Evolutionary conservation across 2,797 vertebrate genomes (phyloP).

Genomic region (Rhinatrema bivittatum): DNA sequence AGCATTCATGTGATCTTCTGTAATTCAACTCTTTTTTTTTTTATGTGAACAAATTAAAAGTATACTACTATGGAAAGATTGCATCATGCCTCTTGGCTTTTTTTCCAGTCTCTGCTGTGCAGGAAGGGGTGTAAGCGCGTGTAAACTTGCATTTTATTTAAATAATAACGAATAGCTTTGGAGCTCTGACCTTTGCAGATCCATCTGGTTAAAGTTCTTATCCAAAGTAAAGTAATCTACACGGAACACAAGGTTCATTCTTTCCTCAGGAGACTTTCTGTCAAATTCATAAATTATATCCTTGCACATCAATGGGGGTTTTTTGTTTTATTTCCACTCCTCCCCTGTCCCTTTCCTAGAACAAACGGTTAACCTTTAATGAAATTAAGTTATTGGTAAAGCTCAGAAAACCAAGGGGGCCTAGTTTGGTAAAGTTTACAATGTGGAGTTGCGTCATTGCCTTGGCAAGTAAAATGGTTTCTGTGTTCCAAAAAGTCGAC

Average conservation of each 20-base stretch:
- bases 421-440: slow-evolving; percentile 1
- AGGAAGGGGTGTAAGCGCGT: slow-evolving; percentile 12
- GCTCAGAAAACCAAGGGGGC: slow-evolving; percentile 13
- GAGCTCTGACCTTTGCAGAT: slow-evolving; percentile 24
- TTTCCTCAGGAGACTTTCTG: slow-evolving; percentile 31
- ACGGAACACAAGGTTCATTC: slow-evolving; percentile 35
- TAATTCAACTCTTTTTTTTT: background rate
- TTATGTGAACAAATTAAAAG: too few species aligned
- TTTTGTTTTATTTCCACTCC: slow-evolving; percentile 7
- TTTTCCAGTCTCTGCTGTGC: background rate
- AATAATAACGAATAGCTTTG: slow-evolving; percentile 17
- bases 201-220: slow-evolving; percentile 42
- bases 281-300: slow-evolving; percentile 18
- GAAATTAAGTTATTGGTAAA: slow-evolving; percentile 23
- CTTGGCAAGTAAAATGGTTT: slow-evolving; percentile 12
- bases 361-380: slow-evolving; percentile 6
- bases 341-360: background rate
- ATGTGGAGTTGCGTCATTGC: background rate
- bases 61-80: background rate
- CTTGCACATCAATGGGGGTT: slow-evolving; percentile 16
- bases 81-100: background rate
- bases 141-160: slow-evolving; percentile 33
- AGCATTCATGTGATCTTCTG: background rate
- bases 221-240: slow-evolving; percentile 39
- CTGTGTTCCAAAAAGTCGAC: background rate